Conservation (phyloP, 2,113 vertebrate species). For the Cranoglanis bouderius region DNA sequence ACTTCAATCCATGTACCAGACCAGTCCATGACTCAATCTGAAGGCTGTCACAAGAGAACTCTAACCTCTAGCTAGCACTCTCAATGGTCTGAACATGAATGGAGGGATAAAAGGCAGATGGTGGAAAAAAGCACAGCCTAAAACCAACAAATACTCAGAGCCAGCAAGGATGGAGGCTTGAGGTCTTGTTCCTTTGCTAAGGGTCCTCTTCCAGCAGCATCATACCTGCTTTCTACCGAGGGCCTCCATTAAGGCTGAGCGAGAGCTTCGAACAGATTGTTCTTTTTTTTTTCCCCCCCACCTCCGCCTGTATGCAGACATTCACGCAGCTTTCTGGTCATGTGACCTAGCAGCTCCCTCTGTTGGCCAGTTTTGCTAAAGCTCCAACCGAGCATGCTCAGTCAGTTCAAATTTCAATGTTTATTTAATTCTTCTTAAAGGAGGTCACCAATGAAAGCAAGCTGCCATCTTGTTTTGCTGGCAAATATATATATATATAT, state of each 20-base stretch:
- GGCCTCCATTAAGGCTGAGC: constrained; percentile 72
- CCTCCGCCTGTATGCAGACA: constrained; percentile 71
- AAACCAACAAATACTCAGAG: constrained; percentile 50
- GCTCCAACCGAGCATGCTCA: constrained; percentile 74
- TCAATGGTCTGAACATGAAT: constrained; percentile 47
- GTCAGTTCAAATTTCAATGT: constrained; percentile 63
- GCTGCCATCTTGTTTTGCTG: constrained; percentile 48
- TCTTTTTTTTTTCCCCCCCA: constrained; percentile 63
- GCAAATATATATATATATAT: constrained; percentile 4
- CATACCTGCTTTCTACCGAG: constrained; percentile 80
- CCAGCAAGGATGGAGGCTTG: constrained; percentile 39
- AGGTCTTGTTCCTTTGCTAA: constrained; percentile 53
- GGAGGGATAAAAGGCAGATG: constrained; percentile 54
- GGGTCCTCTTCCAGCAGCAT: constrained; percentile 62
- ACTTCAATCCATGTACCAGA: constrained; percentile 31
- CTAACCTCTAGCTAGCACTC: constrained; percentile 16
- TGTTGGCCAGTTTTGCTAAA: constrained; percentile 68
- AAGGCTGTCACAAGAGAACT: constrained; percentile 34
- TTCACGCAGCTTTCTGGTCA: constrained; percentile 69
- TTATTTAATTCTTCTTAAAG: constrained; percentile 52
- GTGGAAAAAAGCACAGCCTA: constrained; percentile 35
- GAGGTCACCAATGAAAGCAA: constrained; percentile 50
- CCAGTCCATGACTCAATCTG: constrained; percentile 37
- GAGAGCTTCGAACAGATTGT: constrained; percentile 70
- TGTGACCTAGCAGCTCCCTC: constrained; percentile 75